phyloP scores from a whole-genome alignment of 2,113 vertebrate genomes.

The Colius striatus region DNA sequence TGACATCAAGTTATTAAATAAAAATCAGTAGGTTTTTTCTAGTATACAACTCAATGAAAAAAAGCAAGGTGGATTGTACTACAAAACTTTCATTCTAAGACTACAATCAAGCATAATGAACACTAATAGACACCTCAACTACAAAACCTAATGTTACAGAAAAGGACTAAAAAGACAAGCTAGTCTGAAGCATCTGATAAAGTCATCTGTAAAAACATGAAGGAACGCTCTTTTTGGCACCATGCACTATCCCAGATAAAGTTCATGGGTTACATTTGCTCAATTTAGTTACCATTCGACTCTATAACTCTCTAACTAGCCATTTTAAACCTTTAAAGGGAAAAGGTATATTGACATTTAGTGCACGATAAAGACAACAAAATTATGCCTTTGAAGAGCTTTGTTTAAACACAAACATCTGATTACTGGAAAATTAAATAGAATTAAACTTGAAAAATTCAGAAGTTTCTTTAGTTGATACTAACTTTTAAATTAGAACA shows the following conservation, averaged over 20 bases:
- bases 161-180: neutral
- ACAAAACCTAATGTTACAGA: neutral
- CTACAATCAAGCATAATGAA: neutral
- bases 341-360: neutral
- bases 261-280: neutral
- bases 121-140: neutral
- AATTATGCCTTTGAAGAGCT: neutral
- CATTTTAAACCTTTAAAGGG: neutral
- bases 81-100: neutral
- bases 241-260: neutral
- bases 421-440: neutral
- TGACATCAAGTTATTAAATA: neutral
- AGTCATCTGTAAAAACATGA: neutral
- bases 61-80: neutral
- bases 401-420: neutral
- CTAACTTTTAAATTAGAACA: neutral
- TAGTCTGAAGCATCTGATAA: fast-evolving
- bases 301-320: too few relatives aligned
- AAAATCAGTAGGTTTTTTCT: neutral
- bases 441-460: neutral
- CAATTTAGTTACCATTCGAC: neutral
- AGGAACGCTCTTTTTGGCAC: neutral
- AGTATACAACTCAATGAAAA: neutral
- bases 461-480: neutral
- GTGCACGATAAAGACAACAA: neutral